phyloP scores from a whole-genome alignment of 2,888 invertebrate species.

The Tinea semifulvella region DNA sequence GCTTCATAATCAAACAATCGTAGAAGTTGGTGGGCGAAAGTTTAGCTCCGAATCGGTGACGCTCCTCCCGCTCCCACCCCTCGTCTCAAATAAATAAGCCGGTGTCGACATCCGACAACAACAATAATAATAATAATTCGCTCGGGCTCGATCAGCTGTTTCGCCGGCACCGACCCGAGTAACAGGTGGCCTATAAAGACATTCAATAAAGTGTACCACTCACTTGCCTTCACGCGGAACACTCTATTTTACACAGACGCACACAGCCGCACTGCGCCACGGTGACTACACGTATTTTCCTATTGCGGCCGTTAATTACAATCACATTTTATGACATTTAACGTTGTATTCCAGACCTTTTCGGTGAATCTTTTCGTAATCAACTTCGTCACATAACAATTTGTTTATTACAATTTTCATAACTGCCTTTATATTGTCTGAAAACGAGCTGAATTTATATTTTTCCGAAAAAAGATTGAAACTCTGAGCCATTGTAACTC shows the following conservation, averaged over 20 bases:
- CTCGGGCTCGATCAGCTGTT: conserved; percentile 61
- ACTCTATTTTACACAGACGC: conserved; percentile 52
- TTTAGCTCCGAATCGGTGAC: conserved; percentile 33
- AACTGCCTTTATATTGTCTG: too few relatives aligned
- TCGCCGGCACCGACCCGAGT: conserved; percentile 57
- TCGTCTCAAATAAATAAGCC: conserved; percentile 58
- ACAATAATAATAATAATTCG: conserved; percentile 62
- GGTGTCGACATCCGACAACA: conserved; percentile 49
- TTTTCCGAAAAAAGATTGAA: too few relatives aligned
- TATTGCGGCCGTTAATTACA: neutral
- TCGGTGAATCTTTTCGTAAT: too few relatives aligned
- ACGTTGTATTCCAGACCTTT: too few relatives aligned
- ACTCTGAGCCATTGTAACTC: too few relatives aligned
- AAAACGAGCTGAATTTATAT: too few relatives aligned
- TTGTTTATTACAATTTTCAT: too few relatives aligned
- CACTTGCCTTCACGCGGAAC: conserved; percentile 56
- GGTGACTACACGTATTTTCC: neutral
- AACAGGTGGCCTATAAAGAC: conserved; percentile 69
- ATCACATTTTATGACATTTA: neutral
- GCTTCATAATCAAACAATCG: conserved; percentile 32
- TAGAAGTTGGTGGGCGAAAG: conserved; percentile 39
- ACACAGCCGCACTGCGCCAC: conserved; percentile 23
- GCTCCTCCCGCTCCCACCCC: conserved; percentile 34
- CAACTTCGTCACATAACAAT: too few relatives aligned
- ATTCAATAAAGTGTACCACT: conserved; percentile 57